Percentiles rank a stretch among this genome's conserved stretches.
Evolutionary conservation across 2,888 invertebrate species (phyloP).

Genomic region (Folsomia candida): DNA sequence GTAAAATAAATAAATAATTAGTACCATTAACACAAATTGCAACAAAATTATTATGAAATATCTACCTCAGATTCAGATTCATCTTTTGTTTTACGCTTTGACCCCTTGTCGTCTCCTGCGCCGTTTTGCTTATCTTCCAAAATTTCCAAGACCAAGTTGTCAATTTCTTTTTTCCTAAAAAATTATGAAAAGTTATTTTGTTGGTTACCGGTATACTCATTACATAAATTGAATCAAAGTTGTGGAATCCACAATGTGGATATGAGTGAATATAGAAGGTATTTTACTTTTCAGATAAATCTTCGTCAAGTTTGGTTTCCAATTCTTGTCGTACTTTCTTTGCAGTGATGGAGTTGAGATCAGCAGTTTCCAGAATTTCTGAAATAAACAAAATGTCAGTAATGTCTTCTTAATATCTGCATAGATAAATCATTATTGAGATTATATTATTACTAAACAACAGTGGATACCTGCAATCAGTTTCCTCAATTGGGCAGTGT

Average conservation of each 20-base stretch:
- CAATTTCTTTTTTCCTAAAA: conserved; percentile 78
- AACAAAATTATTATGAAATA: not conserved
- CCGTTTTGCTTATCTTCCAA: conserved; percentile 56
- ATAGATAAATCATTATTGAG: not conserved
- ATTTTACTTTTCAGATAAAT: conserved; percentile 67
- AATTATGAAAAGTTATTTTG: too few relatives aligned
- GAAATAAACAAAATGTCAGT: conserved; percentile 50
- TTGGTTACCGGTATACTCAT: too few relatives aligned
- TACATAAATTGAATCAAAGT: not conserved
- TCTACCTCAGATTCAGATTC: not conserved
- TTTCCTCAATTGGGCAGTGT: conserved; percentile 38
- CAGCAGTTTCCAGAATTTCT: conserved; percentile 85
- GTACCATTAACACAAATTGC: too few relatives aligned
- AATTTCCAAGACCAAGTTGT: conserved; percentile 79
- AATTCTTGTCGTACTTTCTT: conserved; percentile 85
- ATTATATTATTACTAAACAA: not conserved
- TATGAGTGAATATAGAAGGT: conserved; percentile 1
- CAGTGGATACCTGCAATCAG: conserved; percentile 64
- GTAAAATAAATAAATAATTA: too few relatives aligned
- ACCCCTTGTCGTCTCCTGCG: conserved; percentile 46
- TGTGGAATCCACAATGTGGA: not conserved
- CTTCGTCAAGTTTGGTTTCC: conserved; percentile 74
- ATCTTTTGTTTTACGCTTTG: conserved; percentile 23
- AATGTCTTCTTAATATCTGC: not conserved
- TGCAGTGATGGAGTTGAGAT: conserved; percentile 77